Evolutionary conservation across 1,140 invertebrate genomes (phyloP).

Genomic region (Dermatophagoides farinae): DNA sequence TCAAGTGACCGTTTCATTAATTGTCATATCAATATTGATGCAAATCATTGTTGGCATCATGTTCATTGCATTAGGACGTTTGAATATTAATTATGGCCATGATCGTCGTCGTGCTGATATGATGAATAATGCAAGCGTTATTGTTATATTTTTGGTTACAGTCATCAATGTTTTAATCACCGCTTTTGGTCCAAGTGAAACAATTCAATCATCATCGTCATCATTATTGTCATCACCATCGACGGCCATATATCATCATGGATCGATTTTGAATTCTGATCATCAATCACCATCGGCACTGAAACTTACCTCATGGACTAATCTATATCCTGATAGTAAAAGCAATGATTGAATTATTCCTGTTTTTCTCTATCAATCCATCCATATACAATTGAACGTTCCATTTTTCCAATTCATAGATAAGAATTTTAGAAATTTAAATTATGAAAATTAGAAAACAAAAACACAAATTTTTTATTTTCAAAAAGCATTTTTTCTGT

Average conservation of each 20-base stretch:
- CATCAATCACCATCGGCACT: too few relatives aligned
- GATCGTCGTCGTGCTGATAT: constrained; percentile 19
- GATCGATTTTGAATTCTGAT: too few relatives aligned
- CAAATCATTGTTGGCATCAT: constrained; percentile 39
- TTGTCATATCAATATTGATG: constrained; percentile 56
- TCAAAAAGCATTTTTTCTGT: background rate
- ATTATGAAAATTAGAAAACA: too few relatives aligned
- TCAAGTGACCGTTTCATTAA: constrained; percentile 42
- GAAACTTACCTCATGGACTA: background rate
- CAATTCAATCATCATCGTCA: background rate
- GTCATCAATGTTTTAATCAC: constrained; percentile 21
- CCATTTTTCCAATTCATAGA: too few relatives aligned
- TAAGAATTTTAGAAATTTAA: too few relatives aligned
- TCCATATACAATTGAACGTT: too few relatives aligned
- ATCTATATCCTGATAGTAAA: background rate
- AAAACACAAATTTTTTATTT: too few relatives aligned
- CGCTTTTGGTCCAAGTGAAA: constrained; percentile 19
- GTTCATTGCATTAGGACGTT: constrained; percentile 19
- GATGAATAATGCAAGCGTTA: constrained; percentile 19
- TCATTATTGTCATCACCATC: too few relatives aligned
- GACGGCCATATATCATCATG: too few relatives aligned
- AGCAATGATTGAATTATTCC: too few relatives aligned
- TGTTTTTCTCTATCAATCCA: too few relatives aligned
- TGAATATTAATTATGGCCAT: constrained; percentile 19
- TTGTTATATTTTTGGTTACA: constrained; percentile 20